Percentiles rank a stretch among this genome's conserved stretches.
Conservation (phyloP, 2,113 vertebrate species). For the Pituophis catenifer region DNA sequence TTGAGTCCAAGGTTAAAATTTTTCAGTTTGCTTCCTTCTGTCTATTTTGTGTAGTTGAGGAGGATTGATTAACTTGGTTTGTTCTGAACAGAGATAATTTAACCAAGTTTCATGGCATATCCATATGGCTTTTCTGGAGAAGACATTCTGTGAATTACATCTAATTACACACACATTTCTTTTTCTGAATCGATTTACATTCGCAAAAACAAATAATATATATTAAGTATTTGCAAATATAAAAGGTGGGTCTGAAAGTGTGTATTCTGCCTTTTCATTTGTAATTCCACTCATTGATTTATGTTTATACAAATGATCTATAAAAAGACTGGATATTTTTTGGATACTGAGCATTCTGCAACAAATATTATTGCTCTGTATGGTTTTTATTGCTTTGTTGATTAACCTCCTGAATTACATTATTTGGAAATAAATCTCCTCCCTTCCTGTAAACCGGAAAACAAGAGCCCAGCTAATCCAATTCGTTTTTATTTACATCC, state of each 20-base stretch:
- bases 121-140: background rate
- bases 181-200: background rate
- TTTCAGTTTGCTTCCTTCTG: background rate
- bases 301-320: background rate
- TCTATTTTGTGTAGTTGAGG: background rate
- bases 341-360: background rate
- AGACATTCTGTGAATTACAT: background rate
- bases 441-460: background rate
- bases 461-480: background rate
- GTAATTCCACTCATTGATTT: background rate
- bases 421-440: background rate
- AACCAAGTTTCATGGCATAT: background rate
- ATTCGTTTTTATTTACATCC: background rate
- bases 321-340: background rate
- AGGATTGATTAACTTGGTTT: background rate
- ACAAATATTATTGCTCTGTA: background rate
- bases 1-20: background rate
- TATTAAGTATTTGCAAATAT: background rate
- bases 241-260: background rate
- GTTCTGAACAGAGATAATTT: background rate
- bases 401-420: background rate
- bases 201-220: background rate
- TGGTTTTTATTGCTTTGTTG: background rate
- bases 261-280: background rate
- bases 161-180: background rate